A percentile compares a stretch with the other conserved stretches of the same genome.
These are phyloP conservation scores for Centrocercus urophasianus DNA, from an alignment of 2,113 vertebrate genomes.

Conservation along the genomic window DNA sequence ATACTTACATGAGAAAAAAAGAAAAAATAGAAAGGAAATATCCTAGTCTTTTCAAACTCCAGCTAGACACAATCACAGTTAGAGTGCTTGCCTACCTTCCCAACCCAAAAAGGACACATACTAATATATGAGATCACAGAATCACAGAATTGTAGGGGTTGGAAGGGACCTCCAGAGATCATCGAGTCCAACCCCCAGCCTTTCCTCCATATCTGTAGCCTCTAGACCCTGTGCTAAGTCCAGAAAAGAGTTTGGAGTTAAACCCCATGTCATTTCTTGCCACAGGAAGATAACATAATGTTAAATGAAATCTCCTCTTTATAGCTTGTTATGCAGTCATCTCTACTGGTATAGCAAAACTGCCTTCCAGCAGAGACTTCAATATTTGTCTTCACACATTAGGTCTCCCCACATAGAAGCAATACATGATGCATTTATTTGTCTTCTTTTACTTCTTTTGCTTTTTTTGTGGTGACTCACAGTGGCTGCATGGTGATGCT, in stretches of 20 bases:
- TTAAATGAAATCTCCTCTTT: background rate
- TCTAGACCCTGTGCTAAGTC: background rate
- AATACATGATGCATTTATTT: constrained; percentile 13
- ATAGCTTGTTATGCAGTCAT: background rate
- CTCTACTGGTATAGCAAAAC: background rate
- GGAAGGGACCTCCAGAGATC: too few species aligned
- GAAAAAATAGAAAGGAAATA: background rate
- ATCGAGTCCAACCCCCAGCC: background rate
- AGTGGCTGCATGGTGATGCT: background rate
- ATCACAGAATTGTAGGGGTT: too few species aligned
- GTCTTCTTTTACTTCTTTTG: background rate
- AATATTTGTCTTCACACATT: constrained; percentile 3
- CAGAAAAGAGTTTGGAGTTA: background rate
- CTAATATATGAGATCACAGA: too few species aligned
- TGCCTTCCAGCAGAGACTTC: background rate
- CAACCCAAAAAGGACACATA: background rate
- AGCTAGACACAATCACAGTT: background rate
- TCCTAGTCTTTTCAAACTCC: background rate
- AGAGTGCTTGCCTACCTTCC: background rate
- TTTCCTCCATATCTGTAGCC: background rate
- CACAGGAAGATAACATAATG: background rate
- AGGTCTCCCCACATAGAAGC: background rate
- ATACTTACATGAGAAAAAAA: background rate
- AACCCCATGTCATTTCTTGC: background rate
- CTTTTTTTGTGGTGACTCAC: constrained; percentile 3